These are phyloP conservation scores for Myotis yumanensis DNA, from an alignment of 2,113 vertebrate genomes.

Conservation along the genomic window DNA sequence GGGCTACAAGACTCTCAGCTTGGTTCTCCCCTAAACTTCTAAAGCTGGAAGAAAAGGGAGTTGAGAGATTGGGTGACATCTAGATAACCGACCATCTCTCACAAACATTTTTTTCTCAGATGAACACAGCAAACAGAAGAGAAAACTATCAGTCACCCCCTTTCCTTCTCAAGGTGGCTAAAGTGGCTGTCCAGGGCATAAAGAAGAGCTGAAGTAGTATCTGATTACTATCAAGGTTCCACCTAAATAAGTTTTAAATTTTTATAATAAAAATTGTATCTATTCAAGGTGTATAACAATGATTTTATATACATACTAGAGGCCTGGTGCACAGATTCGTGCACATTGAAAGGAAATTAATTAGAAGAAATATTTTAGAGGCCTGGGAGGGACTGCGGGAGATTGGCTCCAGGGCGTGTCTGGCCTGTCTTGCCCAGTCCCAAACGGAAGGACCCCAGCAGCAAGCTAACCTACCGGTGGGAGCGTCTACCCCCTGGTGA, in stretches of 20 bases:
- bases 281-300: neutral
- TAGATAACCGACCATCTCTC: neutral
- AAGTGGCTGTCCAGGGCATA: neutral
- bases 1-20: neutral
- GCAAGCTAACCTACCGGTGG: too few relatives aligned
- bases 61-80: neutral
- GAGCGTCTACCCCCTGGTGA: too few relatives aligned
- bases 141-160: neutral
- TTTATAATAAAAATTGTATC: neutral
- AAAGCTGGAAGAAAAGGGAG: neutral
- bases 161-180: neutral
- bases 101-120: neutral
- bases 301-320: neutral
- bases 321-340: too few relatives aligned
- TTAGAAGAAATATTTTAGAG: too few relatives aligned
- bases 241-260: neutral
- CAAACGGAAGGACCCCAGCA: too few relatives aligned
- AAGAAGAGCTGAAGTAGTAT: neutral
- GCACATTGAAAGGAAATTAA: too few relatives aligned
- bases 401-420: too few relatives aligned
- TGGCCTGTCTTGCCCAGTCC: too few relatives aligned
- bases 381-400: too few relatives aligned
- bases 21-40: slow-evolving; percentile 5
- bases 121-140: slow-evolving; percentile 17
- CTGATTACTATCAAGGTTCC: slow-evolving; percentile 29